phyloP scores from a whole-genome alignment of 2,113 vertebrate species.

The Phylloscopus whistleri region DNA sequence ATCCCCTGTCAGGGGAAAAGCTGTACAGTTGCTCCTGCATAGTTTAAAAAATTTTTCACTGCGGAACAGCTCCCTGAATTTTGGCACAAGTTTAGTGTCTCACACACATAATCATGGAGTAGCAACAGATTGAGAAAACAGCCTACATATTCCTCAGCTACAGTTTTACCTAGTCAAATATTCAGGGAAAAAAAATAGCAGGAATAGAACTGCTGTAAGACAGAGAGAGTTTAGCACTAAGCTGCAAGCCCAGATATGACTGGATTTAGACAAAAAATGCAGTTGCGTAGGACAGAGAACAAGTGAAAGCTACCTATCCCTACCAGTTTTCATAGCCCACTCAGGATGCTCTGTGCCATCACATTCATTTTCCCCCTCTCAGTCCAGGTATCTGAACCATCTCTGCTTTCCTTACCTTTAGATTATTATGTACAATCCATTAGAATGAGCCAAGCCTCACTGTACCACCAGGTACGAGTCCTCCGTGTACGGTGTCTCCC shows the following conservation, averaged over 20 bases:
- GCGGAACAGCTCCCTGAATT: not conserved
- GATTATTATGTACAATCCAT: not conserved
- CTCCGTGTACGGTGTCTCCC: not conserved
- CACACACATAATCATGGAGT: not conserved
- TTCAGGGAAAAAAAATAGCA: not conserved
- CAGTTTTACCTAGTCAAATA: not conserved
- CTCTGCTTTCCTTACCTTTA: not conserved
- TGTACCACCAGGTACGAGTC: rapidly evolving
- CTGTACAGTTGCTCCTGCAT: not conserved
- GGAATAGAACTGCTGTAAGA: not conserved
- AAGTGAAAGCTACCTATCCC: not conserved
- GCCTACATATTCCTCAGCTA: not conserved
- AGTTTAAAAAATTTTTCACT: not conserved
- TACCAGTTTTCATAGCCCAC: not conserved
- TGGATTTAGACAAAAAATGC: not conserved
- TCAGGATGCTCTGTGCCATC: not conserved
- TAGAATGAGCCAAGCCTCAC: not conserved
- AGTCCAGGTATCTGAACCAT: not conserved
- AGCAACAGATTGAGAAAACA: not conserved
- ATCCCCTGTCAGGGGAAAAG: not conserved
- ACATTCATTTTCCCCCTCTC: not conserved
- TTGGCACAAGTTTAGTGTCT: not conserved
- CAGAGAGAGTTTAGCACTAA: not conserved
- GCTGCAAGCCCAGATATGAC: not conserved
- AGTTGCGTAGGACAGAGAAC: not conserved